These are phyloP conservation scores for Paralvinella palmiformis DNA, from an alignment of 1,140 invertebrate genomes.

Conservation along the genomic window DNA sequence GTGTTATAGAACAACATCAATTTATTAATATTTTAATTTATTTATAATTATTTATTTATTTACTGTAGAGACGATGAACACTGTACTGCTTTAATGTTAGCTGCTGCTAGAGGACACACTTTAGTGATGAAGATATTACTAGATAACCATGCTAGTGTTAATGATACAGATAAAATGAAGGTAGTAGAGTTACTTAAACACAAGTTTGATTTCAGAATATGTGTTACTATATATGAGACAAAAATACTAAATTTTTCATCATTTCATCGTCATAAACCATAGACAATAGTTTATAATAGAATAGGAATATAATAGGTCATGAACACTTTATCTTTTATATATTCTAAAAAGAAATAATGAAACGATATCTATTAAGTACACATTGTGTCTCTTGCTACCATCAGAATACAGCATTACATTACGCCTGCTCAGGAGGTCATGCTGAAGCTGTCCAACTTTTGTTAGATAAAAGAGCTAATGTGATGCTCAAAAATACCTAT, in stretches of 20 bases:
- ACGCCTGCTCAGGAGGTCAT: slow-evolving; percentile 21
- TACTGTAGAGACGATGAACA: slow-evolving; percentile 18
- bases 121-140: slow-evolving; percentile 21
- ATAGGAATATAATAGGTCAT: too few relatives aligned
- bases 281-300: too few relatives aligned
- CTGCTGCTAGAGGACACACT: slow-evolving; percentile 17
- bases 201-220: too few relatives aligned
- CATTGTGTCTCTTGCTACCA: not conserved
- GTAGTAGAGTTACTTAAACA: too few relatives aligned
- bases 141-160: slow-evolving; percentile 21
- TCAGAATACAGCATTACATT: slow-evolving; percentile 23
- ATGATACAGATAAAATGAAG: slow-evolving; percentile 21
- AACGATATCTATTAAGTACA: too few relatives aligned
- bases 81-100: slow-evolving; percentile 20
- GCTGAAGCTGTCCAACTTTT: slow-evolving; percentile 18
- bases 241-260: too few relatives aligned
- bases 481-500: slow-evolving; percentile 19
- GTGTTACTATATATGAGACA: too few relatives aligned
- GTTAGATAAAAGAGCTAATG: slow-evolving; percentile 14
- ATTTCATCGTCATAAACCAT: too few relatives aligned
- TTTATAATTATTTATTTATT: not conserved
- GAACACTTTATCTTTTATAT: too few relatives aligned
- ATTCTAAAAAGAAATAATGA: too few relatives aligned
- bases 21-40: too few relatives aligned
- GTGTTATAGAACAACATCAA: too few relatives aligned